A percentile compares a stretch with the other conserved stretches of the same genome.
Conservation (phyloP, 2,113 vertebrate species). For the Rhinogobius similis region DNA sequence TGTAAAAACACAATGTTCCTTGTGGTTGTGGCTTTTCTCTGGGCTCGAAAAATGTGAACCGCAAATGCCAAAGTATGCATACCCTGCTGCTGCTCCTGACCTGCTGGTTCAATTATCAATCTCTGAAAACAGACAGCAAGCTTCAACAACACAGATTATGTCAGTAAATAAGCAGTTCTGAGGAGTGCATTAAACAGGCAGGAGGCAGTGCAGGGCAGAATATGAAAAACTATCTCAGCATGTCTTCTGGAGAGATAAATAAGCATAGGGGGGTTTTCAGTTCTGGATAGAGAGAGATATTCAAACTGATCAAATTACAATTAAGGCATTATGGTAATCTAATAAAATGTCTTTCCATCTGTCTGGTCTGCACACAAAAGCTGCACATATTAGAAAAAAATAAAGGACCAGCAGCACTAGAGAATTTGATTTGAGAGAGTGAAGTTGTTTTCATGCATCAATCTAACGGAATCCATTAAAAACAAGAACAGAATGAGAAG, state of each 20-base stretch:
- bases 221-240: conserved; percentile 38
- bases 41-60: conserved; percentile 51
- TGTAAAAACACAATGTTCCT: conserved; percentile 60
- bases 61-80: conserved; percentile 42
- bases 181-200: conserved; percentile 40
- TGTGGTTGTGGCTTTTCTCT: conserved; percentile 43
- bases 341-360: not conserved
- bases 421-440: not conserved
- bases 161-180: conserved; percentile 39
- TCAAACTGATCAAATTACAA: not conserved
- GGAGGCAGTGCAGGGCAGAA: conserved; percentile 20
- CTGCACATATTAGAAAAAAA: not conserved
- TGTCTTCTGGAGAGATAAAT: conserved; percentile 19
- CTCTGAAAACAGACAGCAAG: not conserved
- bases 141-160: conserved; percentile 34
- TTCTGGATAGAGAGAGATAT: not conserved
- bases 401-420: not conserved
- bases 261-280: conserved; percentile 20
- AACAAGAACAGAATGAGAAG: too few species aligned
- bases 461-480: too few species aligned
- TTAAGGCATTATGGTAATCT: not conserved
- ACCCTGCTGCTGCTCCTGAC: conserved; percentile 27
- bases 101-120: conserved; percentile 11
- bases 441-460: too few species aligned
- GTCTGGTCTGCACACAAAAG: not conserved